phyloP scores from a whole-genome alignment of 2,888 invertebrate species.

The Drosophila neotestacea region DNA sequence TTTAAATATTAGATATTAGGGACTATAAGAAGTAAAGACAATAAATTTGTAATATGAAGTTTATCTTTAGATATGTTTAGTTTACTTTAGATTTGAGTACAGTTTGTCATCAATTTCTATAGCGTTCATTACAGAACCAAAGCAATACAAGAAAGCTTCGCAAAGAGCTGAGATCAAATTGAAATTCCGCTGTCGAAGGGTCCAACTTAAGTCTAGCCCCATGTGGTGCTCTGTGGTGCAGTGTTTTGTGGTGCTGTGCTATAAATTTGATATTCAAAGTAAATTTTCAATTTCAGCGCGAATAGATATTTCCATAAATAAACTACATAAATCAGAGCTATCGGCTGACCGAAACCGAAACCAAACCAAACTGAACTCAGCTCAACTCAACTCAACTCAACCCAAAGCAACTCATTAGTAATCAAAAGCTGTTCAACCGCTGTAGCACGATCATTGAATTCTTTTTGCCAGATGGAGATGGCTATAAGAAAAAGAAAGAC shows the following conservation, averaged over 20 bases:
- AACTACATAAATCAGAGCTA: slow-evolving; percentile 79
- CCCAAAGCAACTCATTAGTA: slow-evolving; percentile 68
- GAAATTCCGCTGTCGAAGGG: slow-evolving; percentile 45
- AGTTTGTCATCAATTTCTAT: neutral
- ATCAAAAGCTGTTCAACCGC: slow-evolving; percentile 78
- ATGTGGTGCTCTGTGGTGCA: slow-evolving; percentile 13
- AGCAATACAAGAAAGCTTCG: neutral
- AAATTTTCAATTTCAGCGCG: slow-evolving; percentile 74
- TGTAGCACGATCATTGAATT: slow-evolving; percentile 67
- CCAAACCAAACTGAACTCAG: slow-evolving; percentile 34
- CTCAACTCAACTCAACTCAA: slow-evolving; percentile 34
- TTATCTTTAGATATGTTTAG: too few relatives aligned
- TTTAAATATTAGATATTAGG: neutral
- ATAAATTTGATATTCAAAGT: slow-evolving; percentile 75
- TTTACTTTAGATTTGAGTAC: neutral
- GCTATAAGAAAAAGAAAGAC: slow-evolving; percentile 4
- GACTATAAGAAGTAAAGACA: too few relatives aligned
- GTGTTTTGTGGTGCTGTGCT: slow-evolving; percentile 22
- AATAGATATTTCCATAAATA: slow-evolving; percentile 79
- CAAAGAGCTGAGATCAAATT: slow-evolving; percentile 42
- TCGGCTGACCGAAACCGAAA: slow-evolving; percentile 43
- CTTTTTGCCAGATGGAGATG: slow-evolving; percentile 42
- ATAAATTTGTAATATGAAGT: too few relatives aligned
- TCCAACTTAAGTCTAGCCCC: slow-evolving; percentile 11
- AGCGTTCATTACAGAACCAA: slow-evolving; percentile 19